Conservation (phyloP, 2,797 vertebrate species). For the Arrhamphus sclerolepis region DNA sequence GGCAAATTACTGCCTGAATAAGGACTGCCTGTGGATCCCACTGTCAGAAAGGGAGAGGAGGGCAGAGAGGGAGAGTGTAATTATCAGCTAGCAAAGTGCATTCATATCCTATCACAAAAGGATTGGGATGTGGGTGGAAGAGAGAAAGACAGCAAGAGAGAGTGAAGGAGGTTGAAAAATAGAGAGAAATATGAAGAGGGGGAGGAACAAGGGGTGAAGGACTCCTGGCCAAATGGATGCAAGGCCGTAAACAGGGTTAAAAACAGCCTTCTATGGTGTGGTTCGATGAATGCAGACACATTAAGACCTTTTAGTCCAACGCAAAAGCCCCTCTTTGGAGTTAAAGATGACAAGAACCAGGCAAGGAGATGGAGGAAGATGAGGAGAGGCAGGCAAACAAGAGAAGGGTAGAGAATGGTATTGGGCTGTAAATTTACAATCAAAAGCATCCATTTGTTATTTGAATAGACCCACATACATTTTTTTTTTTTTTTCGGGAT, state of each 20-base stretch:
- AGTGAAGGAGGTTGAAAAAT: conserved; percentile 76
- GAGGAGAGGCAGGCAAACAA: conserved; percentile 46
- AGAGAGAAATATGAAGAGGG: conserved; percentile 71
- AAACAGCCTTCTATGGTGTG: conserved; percentile 84
- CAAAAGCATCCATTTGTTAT: conserved; percentile 82
- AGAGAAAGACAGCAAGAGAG: conserved; percentile 74
- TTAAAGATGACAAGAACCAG: conserved; percentile 72
- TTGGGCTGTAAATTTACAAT: conserved; percentile 83
- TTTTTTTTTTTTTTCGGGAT: no score
- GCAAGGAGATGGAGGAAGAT: conserved; percentile 71
- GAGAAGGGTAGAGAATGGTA: conserved; percentile 37
- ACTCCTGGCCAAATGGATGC: conserved; percentile 95
- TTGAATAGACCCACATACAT: conserved; percentile 69
- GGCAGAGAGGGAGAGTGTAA: conserved; percentile 87
- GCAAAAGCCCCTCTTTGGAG: conserved; percentile 87
- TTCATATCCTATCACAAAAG: conserved; percentile 98
- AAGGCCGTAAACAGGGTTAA: conserved; percentile 94
- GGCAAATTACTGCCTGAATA: conserved; percentile 99
- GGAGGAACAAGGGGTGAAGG: conserved; percentile 71
- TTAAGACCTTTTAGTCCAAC: conserved; percentile 92
- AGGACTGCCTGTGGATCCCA: conserved; percentile 97
- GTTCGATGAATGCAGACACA: conserved; percentile 90
- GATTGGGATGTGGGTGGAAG: conserved; percentile 79
- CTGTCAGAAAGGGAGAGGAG: conserved; percentile 93
- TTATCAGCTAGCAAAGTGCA: conserved; percentile 99